Evolutionary conservation across 2,113 vertebrate species (phyloP).

Genomic region (Urocynchramus pylzowi): DNA sequence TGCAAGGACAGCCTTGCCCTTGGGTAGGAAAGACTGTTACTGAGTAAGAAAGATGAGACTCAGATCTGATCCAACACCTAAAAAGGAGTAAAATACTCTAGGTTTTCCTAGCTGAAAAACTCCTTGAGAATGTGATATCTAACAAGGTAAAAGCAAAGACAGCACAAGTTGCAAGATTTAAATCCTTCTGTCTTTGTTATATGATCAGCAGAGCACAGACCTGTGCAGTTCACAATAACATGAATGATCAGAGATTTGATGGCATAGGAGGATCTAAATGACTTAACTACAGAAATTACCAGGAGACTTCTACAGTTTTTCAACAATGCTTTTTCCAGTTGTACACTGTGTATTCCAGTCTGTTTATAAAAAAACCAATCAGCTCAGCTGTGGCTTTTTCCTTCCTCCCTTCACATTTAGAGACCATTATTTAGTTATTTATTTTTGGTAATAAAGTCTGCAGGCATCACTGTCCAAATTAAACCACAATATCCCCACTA

Average conservation of each 20-base stretch:
- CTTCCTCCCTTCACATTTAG: neutral
- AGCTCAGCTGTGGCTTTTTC: neutral
- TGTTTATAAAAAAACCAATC: neutral
- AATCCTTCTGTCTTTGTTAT: neutral
- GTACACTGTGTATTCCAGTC: neutral
- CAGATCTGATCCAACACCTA: neutral
- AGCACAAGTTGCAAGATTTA: neutral
- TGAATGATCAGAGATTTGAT: constrained; percentile 35
- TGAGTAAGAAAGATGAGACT: neutral
- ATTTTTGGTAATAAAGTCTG: constrained; percentile 44
- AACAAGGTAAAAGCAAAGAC: neutral
- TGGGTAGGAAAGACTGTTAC: neutral
- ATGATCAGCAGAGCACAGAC: neutral
- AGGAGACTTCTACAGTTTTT: constrained; percentile 65
- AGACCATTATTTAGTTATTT: neutral
- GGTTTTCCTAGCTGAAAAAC: neutral
- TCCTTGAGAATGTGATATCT: neutral
- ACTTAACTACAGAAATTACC: constrained; percentile 68
- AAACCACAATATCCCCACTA: constrained; percentile 31
- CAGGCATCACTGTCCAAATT: constrained; percentile 46
- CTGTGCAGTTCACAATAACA: constrained; percentile 11
- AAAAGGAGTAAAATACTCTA: neutral
- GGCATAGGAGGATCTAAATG: constrained; percentile 69
- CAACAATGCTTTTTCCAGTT: constrained; percentile 39
- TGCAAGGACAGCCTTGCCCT: neutral